A percentile compares a stretch with the other conserved stretches of the same genome.
These are phyloP conservation scores for Macrobrachium nipponense DNA, from an alignment of 1,140 invertebrate genomes.

Conservation along the genomic window DNA sequence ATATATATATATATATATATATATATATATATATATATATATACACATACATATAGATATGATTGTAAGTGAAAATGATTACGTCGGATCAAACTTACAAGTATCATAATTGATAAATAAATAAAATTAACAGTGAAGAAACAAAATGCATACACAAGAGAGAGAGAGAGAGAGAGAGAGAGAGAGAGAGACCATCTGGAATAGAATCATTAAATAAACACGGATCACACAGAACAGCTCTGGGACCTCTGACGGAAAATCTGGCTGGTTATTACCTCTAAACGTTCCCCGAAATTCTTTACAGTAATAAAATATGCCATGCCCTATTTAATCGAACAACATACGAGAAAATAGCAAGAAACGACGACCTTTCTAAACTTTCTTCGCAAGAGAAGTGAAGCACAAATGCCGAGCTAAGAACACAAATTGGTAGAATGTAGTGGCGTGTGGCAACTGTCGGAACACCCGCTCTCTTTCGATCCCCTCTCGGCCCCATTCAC, in stretches of 20 bases:
- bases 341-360: no score
- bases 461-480: neutral
- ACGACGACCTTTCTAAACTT: no score
- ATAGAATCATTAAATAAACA: constrained; percentile 35
- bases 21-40: constrained; percentile 10
- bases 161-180: constrained; percentile 20
- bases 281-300: no score
- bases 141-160: neutral
- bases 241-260: neutral
- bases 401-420: neutral
- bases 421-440: neutral
- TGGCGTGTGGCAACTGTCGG: neutral
- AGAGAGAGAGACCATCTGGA: constrained; percentile 24
- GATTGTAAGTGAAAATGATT: no score
- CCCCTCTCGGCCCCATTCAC: constrained; percentile 29
- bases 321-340: no score
- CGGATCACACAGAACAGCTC: no score
- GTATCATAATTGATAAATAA: neutral
- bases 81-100: neutral
- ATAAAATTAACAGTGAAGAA: neutral
- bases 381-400: no score
- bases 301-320: no score
- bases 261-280: no score
- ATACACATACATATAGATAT: neutral
- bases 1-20: constrained; percentile 10